Evolutionary conservation across 2,113 vertebrate species (phyloP), one percentile per base, ranked within the genome.

Genomic region (Seriola rivoliana): DNA sequence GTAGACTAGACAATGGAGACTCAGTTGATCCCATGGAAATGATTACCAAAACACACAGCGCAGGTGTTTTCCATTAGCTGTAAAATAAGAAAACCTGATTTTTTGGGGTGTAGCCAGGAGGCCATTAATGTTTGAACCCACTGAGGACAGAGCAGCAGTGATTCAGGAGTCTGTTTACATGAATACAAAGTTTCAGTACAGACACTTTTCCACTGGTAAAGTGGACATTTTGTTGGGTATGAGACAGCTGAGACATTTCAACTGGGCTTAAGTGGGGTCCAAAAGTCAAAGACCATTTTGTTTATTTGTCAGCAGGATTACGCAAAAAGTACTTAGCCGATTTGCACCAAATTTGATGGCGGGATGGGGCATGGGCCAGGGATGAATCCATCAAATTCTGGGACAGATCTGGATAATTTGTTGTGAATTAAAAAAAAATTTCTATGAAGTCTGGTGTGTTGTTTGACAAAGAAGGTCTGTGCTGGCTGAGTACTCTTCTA

Each of bases 31-130:
- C 85, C 65, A 59, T 55, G 54, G 79, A 71, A 71, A 50, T 77
- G 69, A 85, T 75, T 36, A 70, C 54, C 50, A 72, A 78, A 84
- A 80, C 68, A 88, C 50, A 59, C 55, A 48, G 32, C 73, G 79
- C 82, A 86, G 80, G 82, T 89, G 68, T 81, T 85, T 78, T 88
- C 66, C 77, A 88, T 89, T 88, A 85, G 82, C 73, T 68, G 64
- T 44, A 73, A 68, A 81, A 86, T 60, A 21, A 71, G 38, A 74
- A 64, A 70, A 62, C 54, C 58, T 40, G 17, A 69, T 79, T 84
- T 71, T 32, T 62, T 73, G 14, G 11, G 55, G 25, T 36, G 57
- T 54, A 52, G 69, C 55, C 78, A 85, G 69, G 50, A 29, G 82
- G 58, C 69, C 75, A 78, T 86, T 87, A 89, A 72, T 71, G 64